Base-by-base conservation (phyloP, 2,888 invertebrate species). In the Ctena decussata region DNA sequence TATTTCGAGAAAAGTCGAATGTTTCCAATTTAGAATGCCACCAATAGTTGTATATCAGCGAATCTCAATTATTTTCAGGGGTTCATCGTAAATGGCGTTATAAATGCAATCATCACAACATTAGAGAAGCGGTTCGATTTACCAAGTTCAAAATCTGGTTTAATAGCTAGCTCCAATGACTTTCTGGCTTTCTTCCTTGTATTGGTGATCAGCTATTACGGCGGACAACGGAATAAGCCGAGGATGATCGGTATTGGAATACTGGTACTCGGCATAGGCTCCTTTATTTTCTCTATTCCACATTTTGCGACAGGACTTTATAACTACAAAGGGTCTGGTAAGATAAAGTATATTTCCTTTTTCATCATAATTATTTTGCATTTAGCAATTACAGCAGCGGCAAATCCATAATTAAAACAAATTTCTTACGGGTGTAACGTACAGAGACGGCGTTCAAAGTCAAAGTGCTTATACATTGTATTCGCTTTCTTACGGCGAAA, bases 111-210 rank as follows among this genome's bases (percentile, higher is more conserved):
- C 39, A 89, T 91, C 32, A 89, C 87, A 21, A 90, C 91, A 0
- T 72, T 90, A 27, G 91, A 91, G 65, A 90, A 84, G 41, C 77
- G 91, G 32, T 91, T 89, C 65, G 90, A 90, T 24, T 81, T 91
- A 27, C 88, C 89, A 11, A 91, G 91, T 69, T 90, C 91, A 2
- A 86, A 87, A 49, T 88, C 90, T 1, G 90, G 90, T n/a, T 83
- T 90, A 18, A 89, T 91, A 12, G 90, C 86, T 27, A 90, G 90
- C 46, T 90, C 91, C 18, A 91, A 91, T 60, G 91, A 91, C 83
- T 91, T 91, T 30, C 70, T 90, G 32, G 91, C 91, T 0, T 86
- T 89, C 60, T 88, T 91, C 41, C 75, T 91, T 1, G 91, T 90
- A 5, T 72, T 91, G 15, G 76, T 80, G 0, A 82, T 91, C 60